Conservation (phyloP, 2,888 invertebrate species). For the Agriopis leucophaearia region DNA sequence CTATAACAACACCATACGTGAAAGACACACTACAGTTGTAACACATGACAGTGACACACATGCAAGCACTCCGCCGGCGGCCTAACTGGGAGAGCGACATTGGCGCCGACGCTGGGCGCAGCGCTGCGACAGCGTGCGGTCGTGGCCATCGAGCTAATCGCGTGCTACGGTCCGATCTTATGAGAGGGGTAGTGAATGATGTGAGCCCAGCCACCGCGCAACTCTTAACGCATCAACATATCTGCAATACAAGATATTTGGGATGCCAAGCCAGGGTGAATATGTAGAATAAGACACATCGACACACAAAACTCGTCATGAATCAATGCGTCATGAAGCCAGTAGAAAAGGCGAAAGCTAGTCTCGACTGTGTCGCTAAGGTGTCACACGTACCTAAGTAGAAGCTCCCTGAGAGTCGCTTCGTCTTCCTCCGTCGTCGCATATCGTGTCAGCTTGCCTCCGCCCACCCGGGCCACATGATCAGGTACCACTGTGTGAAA, state of each 20-base stretch:
- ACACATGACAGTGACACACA: constrained; percentile 72
- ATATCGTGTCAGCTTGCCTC: constrained; percentile 90
- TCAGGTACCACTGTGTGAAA: constrained; percentile 85
- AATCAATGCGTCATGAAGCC: constrained; percentile 73
- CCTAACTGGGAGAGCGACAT: constrained; percentile 31
- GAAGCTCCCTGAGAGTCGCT: constrained; percentile 97
- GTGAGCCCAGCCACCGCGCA: constrained; percentile 64
- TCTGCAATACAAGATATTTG: constrained; percentile 83
- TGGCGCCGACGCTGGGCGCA: constrained; percentile 26
- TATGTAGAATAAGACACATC: constrained; percentile 56
- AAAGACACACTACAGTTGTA: constrained; percentile 54
- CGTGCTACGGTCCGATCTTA: constrained; percentile 70
- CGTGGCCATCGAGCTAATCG: constrained; percentile 78
- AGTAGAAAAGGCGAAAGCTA: constrained; percentile 79
- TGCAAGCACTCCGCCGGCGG: constrained; percentile 65
- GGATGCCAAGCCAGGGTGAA: constrained; percentile 80
- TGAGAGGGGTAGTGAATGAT: constrained; percentile 63
- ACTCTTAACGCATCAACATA: constrained; percentile 66
- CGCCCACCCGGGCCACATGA: constrained; percentile 86
- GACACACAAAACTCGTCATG: constrained; percentile 58
- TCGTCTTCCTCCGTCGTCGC: constrained; percentile 96
- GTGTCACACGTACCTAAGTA: constrained; percentile 92
- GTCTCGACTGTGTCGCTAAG: constrained; percentile 65
- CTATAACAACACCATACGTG: constrained; percentile 43
- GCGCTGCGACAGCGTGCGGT: constrained; percentile 43